Evolutionary conservation across 2,113 vertebrate species (phyloP).

Genomic region (Calyptomena viridis): DNA sequence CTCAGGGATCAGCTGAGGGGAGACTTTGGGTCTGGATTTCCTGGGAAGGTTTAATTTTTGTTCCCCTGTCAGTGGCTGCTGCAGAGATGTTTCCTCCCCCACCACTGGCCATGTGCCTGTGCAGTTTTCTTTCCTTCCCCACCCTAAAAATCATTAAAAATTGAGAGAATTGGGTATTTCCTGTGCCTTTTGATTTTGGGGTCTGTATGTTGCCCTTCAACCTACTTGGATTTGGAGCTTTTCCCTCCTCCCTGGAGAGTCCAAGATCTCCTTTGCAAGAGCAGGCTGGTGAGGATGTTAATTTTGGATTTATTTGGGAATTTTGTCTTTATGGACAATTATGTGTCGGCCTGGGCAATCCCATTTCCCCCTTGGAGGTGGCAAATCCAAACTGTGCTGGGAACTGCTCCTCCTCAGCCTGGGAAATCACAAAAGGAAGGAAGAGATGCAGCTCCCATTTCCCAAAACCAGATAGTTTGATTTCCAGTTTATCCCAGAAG

Average conservation of each 20-base stretch:
- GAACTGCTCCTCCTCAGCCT: neutral
- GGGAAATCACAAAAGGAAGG: neutral
- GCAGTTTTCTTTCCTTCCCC: neutral
- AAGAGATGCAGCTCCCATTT: neutral
- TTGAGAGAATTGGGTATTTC: neutral
- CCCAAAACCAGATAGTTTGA: neutral
- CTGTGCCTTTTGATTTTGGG: neutral
- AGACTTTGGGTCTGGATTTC: neutral
- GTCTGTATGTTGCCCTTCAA: neutral
- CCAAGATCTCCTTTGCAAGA: neutral
- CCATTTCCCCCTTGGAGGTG: neutral
- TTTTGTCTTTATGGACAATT: rapidly evolving
- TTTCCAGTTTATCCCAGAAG: neutral
- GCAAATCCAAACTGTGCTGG: rapidly evolving
- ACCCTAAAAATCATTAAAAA: neutral
- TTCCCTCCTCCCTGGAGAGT: no score
- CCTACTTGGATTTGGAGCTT: neutral
- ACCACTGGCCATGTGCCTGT: rapidly evolving
- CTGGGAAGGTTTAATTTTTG: neutral
- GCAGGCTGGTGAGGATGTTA: neutral
- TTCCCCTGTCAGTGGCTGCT: neutral
- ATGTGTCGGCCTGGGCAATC: rapidly evolving
- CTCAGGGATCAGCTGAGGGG: rapidly evolving
- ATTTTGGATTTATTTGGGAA: neutral
- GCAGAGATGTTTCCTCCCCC: neutral